phyloP scores from a whole-genome alignment of 1,140 invertebrate genomes.

The Atta cephalotes region DNA sequence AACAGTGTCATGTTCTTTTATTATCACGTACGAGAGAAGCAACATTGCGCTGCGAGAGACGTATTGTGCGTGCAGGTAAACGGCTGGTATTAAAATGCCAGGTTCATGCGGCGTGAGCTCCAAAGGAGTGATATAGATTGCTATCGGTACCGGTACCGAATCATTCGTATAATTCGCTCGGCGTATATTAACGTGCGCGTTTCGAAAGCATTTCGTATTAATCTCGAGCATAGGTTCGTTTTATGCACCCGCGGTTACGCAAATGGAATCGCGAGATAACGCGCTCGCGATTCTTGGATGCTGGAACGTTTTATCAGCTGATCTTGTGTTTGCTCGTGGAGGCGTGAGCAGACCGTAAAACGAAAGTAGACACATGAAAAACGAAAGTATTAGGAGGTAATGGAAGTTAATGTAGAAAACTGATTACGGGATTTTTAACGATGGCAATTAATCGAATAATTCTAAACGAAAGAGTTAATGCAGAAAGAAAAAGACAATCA shows the following conservation, averaged over 20 bases:
- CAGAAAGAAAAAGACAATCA: not conserved
- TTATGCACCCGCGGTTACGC: slow-evolving; percentile 38
- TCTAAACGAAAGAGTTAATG: not conserved
- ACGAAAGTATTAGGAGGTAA: not conserved
- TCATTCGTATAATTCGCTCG: slow-evolving; percentile 47
- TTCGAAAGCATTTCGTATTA: slow-evolving; percentile 60
- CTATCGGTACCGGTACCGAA: slow-evolving; percentile 55
- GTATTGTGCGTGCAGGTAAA: slow-evolving; percentile 37
- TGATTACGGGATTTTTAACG: not conserved
- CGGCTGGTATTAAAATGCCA: slow-evolving; percentile 66
- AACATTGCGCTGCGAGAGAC: slow-evolving; percentile 26
- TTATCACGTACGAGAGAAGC: slow-evolving; percentile 38
- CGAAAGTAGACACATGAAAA: slow-evolving; percentile 1
- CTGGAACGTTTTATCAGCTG: slow-evolving; percentile 33
- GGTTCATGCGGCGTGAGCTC: slow-evolving; percentile 49
- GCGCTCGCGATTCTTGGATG: slow-evolving; percentile 28
- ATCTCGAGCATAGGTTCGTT: slow-evolving; percentile 47
- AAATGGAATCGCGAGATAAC: slow-evolving; percentile 23
- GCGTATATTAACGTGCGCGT: slow-evolving; percentile 50
- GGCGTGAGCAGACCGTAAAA: slow-evolving; percentile 21
- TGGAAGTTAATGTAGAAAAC: not conserved
- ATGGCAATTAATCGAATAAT: not conserved
- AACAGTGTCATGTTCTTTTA: slow-evolving; percentile 60
- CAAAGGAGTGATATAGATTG: slow-evolving; percentile 55
- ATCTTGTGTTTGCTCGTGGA: slow-evolving; percentile 24